These are phyloP conservation scores for Lycopodina hypogea DNA, from an alignment of 37 sponge, comb jelly and placozoan genomes.

Conservation along the genomic window DNA sequence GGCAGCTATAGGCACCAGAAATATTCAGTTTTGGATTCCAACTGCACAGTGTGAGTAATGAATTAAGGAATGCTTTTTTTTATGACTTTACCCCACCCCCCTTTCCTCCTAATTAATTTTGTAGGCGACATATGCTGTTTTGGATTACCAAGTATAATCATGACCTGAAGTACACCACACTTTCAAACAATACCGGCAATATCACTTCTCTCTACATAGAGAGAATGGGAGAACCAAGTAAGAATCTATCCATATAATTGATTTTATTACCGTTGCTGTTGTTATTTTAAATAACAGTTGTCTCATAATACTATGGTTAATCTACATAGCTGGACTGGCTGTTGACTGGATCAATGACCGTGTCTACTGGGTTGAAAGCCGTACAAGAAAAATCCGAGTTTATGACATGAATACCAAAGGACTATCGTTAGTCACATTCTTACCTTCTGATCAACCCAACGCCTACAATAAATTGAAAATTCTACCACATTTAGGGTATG, in stretches of 20 bases:
- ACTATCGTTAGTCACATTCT: background rate
- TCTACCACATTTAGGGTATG: slow-evolving; percentile 28
- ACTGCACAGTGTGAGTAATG: no score
- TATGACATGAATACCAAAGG: slow-evolving; percentile 9
- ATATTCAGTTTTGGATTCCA: no score
- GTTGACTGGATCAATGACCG: slow-evolving; percentile 63
- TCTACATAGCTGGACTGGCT: slow-evolving; percentile 22
- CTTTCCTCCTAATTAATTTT: background rate
- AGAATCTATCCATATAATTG: no score
- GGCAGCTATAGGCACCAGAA: no score
- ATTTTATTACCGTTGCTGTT: no score
- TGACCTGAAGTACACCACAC: background rate
- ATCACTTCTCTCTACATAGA: background rate
- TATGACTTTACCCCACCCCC: no score
- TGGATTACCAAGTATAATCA: background rate
- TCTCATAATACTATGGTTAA: no score
- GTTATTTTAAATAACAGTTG: no score
- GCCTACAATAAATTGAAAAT: background rate
- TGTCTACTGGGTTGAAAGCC: slow-evolving; percentile 35
- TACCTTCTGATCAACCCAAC: background rate
- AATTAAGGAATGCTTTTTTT: no score
- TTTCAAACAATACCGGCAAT: background rate
- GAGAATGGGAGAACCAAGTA: slow-evolving; percentile 4
- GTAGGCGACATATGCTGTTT: background rate
- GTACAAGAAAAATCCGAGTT: background rate